Base-by-base conservation (phyloP, 2,797 vertebrate species). In the Hafferia zeledoni region DNA sequence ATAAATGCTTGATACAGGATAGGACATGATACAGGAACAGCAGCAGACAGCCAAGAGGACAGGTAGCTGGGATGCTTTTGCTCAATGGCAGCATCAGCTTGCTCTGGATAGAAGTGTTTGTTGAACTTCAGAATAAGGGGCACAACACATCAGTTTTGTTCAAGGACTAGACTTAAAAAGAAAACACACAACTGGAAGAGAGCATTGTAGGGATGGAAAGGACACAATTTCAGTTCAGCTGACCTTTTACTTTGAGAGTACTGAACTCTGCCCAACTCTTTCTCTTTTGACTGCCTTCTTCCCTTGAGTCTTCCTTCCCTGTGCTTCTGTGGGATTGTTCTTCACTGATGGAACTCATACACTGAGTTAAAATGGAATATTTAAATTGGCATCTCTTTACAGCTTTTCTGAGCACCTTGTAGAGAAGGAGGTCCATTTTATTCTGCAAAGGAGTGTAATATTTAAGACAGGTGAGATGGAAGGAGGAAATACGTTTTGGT, bases 381-480 rank as follows among this genome's bases (percentile, higher is more conserved):
- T 49, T 75, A 81, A 86, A 55, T 9, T 47, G 57, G 4, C 33
- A 23, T 64, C 15, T 75, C 47, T 70, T 83, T 25, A 47, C 27
- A 55, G n/a, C 25, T 77, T 72, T 82, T 79, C 47, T 67, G 27
- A 77, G 71, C 50, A 43, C 27, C 53, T 87, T 69, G 5, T 49
- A 60, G 31, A 68, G 50, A 59, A 82, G 19, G 18, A 91, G 13
- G 10, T 27, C 52, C 24, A 16, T 59, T 87, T 83, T 67, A 37
- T 83, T 59, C 41, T 74, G 43, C 15, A 95, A 84, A 76, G 69
- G 8, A 59, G 5, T 44, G 11, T 55, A 47, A 25, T 69, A 22
- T 82, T 61, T 91, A 76, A 83, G 68, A 47, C 31, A 59, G 65
- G 35, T 59, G 60, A 93, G 28, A 31, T 63, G 35, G 49, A 87